These are phyloP conservation scores for Alethe diademata DNA, from an alignment of 2,113 vertebrate genomes.

Conservation along the genomic window DNA sequence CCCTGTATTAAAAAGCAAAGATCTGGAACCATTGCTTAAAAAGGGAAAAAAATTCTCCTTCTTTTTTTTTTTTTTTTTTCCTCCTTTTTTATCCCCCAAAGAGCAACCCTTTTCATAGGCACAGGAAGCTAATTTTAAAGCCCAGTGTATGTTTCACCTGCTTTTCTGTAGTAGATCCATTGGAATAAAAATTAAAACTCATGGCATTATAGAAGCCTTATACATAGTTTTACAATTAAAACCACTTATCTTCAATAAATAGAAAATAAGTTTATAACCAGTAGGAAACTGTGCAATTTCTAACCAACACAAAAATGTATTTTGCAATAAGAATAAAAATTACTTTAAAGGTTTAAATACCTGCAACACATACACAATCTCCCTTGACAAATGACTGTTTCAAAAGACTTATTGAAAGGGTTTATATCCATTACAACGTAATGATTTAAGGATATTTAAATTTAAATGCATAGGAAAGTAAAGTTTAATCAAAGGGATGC, in stretches of 20 bases:
- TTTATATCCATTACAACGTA: background rate
- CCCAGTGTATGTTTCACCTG: background rate
- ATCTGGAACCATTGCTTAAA: background rate
- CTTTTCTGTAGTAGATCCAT: background rate
- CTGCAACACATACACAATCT: background rate
- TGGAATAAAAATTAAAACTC: background rate
- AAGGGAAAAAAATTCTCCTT: rapidly evolving
- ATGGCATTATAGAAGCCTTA: background rate
- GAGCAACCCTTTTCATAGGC: background rate
- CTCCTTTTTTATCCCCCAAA: rapidly evolving
- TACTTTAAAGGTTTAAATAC: background rate
- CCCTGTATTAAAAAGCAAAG: background rate
- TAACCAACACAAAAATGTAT: background rate
- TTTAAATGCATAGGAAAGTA: background rate
- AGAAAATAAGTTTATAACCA: background rate
- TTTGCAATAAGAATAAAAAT: background rate
- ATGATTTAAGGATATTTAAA: background rate
- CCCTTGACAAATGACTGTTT: background rate
- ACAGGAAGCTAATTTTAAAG: background rate
- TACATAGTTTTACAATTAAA: background rate
- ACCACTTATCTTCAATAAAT: background rate
- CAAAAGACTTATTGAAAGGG: background rate
- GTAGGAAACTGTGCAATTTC: background rate
- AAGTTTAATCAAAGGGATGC: background rate
- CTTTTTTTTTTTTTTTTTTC: background rate